Conservation (phyloP, 2,113 vertebrate species). For the Danionella cerebrum region DNA sequence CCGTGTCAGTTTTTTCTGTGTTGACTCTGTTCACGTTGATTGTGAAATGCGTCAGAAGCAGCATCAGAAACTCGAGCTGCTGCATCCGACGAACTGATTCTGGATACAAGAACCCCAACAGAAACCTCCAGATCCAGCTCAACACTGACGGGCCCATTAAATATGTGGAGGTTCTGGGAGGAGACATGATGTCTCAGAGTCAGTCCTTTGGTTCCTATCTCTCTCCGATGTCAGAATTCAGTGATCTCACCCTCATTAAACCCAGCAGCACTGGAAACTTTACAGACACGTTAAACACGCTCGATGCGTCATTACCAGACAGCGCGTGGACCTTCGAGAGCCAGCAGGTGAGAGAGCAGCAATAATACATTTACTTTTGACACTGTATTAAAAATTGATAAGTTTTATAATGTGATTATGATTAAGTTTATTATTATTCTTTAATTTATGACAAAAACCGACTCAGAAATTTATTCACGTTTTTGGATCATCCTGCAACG, state of each 20-base stretch:
- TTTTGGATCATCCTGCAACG: too few relatives aligned
- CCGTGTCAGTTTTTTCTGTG: constrained; percentile 35
- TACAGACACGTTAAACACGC: constrained; percentile 55
- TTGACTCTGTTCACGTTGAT: constrained; percentile 38
- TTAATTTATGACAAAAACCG: too few relatives aligned
- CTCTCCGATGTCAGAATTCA: constrained; percentile 61
- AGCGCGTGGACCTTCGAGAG: constrained; percentile 62
- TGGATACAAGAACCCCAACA: constrained; percentile 54
- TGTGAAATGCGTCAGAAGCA: constrained; percentile 38
- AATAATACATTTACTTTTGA: background rate
- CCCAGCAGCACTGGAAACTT: constrained; percentile 61
- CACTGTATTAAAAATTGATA: background rate
- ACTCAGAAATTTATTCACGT: too few relatives aligned
- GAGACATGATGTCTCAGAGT: constrained; percentile 54
- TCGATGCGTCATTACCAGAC: constrained; percentile 58
- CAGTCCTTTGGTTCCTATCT: constrained; percentile 62
- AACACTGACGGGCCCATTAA: constrained; percentile 64
- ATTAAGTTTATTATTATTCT: too few relatives aligned
- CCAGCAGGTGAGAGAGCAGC: constrained; percentile 54
- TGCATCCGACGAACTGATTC: constrained; percentile 38
- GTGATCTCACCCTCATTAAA: constrained; percentile 64
- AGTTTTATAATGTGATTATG: too few relatives aligned
- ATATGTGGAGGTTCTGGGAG: constrained; percentile 63
- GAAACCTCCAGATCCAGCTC: constrained; percentile 61
- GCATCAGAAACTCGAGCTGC: constrained; percentile 52